Conservation (phyloP, 2,113 vertebrate species). For the Spea bombifrons region DNA sequence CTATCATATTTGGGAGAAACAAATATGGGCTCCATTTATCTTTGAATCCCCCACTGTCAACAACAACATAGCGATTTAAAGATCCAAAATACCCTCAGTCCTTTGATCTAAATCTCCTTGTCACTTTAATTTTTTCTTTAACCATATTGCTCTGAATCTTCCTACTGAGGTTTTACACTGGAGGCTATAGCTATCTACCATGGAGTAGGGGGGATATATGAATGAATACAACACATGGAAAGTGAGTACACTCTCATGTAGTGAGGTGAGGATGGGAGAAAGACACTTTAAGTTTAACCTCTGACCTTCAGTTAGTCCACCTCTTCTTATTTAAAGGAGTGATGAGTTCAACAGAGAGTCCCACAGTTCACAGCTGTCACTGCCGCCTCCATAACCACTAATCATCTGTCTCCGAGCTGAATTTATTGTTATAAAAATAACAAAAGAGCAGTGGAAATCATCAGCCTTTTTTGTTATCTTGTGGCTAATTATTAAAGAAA, state of each 20-base stretch:
- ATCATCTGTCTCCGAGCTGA: constrained; percentile 12
- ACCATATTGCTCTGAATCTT: constrained; percentile 25
- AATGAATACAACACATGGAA: constrained; percentile 53
- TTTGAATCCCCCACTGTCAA: too few species aligned
- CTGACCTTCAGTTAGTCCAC: constrained; percentile 36
- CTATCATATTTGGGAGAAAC: too few species aligned
- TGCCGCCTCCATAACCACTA: not conserved
- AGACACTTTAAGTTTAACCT: not conserved
- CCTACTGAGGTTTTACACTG: constrained; percentile 19
- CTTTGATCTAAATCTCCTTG: constrained; percentile 54
- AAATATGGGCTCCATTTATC: too few species aligned
- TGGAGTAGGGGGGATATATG: constrained; percentile 36
- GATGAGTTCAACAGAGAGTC: constrained; percentile 52
- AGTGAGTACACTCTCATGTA: not conserved
- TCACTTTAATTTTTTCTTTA: constrained; percentile 32
- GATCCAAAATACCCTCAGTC: constrained; percentile 23
- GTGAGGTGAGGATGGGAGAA: not conserved
- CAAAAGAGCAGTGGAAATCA: not conserved
- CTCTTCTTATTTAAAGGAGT: constrained; percentile 17
- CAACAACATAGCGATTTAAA: not conserved
- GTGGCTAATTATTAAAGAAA: too few species aligned
- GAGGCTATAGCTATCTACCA: not conserved
- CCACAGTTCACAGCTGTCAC: constrained; percentile 54
- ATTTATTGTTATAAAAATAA: constrained; percentile 27
- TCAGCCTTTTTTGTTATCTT: not conserved